A percentile compares a stretch with the other conserved stretches of the same genome.
Evolutionary conservation across 1,140 invertebrate species (phyloP).

Genomic region (Drosophila triauraria): DNA sequence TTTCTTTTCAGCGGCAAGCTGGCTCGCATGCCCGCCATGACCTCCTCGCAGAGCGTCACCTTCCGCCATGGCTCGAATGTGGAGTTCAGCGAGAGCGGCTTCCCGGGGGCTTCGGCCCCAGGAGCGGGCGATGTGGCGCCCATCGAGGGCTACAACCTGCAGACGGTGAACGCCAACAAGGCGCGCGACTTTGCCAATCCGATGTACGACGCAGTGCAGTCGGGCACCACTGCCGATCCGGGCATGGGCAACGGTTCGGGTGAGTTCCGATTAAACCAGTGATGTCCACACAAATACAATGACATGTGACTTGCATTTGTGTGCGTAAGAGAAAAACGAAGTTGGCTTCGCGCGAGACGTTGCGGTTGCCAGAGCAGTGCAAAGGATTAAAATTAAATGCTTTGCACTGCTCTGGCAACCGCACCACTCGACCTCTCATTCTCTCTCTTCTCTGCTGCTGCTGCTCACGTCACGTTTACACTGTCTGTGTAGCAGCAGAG

Average conservation of each 20-base stretch:
- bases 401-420: too few relatives aligned
- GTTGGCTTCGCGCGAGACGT: too few relatives aligned
- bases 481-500: too few relatives aligned
- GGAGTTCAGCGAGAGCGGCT: slow-evolving; percentile 91
- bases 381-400: too few relatives aligned
- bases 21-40: slow-evolving; percentile 89
- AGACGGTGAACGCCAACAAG: slow-evolving; percentile 90
- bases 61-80: slow-evolving; percentile 97
- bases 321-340: too few relatives aligned
- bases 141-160: slow-evolving; percentile 86
- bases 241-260: slow-evolving; percentile 88
- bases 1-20: slow-evolving; percentile 89
- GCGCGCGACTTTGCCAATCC: slow-evolving; percentile 97
- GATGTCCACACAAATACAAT: too few relatives aligned
- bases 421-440: too few relatives aligned
- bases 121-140: slow-evolving; percentile 72
- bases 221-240: slow-evolving; percentile 85
- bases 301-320: too few relatives aligned
- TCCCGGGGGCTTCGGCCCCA: slow-evolving; percentile 84
- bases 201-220: slow-evolving; percentile 95
- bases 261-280: slow-evolving; percentile 62
- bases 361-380: too few relatives aligned
- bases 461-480: too few relatives aligned
- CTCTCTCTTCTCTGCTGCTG: too few relatives aligned
- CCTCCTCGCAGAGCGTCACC: slow-evolving; percentile 96